Conservation (phyloP, 2,797 vertebrate genomes). For the Cirrhinus molitorella region DNA sequence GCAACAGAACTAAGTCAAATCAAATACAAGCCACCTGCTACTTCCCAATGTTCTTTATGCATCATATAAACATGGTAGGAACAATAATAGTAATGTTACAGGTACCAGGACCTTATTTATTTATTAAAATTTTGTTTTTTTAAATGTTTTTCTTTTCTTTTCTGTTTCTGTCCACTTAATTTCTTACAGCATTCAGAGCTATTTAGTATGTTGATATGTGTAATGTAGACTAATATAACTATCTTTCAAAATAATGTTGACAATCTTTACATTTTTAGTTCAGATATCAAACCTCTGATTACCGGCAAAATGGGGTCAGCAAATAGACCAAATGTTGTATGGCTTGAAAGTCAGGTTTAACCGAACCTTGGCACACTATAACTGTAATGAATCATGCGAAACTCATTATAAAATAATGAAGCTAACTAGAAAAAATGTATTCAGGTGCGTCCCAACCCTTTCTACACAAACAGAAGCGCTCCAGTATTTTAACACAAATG, state of each 20-base stretch:
- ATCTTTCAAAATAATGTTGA: not conserved
- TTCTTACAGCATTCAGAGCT: no score
- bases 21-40: not conserved
- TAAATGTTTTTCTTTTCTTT: no score
- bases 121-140: no score
- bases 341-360: constrained; percentile 4
- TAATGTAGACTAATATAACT: no score
- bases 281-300: not conserved
- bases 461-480: not conserved
- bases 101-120: no score
- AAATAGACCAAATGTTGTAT: not conserved
- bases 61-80: not conserved
- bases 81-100: no score
- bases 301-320: not conserved
- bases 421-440: not conserved
- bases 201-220: no score
- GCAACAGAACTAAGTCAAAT: no score
- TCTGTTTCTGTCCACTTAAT: no score
- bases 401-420: not conserved
- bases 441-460: not conserved
- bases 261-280: not conserved
- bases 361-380: not conserved
- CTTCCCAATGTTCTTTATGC: not conserved
- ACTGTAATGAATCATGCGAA: not conserved
- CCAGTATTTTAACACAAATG: constrained; percentile 1